Conservation (phyloP, 2,113 vertebrate genomes). For the Leptosomus discolor region DNA sequence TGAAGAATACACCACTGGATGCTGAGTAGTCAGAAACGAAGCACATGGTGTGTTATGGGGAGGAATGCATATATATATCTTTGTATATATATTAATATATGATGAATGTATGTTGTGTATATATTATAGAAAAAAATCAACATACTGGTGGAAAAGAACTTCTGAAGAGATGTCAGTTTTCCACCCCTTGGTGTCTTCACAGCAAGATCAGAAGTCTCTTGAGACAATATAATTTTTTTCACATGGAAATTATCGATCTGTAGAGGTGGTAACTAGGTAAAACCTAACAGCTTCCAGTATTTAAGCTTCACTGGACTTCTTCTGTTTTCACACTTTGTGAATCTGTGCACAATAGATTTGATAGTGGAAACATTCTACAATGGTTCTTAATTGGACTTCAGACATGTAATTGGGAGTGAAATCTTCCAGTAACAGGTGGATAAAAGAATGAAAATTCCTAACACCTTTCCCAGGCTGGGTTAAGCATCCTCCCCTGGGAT, state of each 20-base stretch:
- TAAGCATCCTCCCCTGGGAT: not conserved
- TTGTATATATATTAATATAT: not conserved
- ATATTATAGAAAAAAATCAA: not conserved
- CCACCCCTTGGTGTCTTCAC: not conserved
- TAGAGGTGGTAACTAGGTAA: not conserved
- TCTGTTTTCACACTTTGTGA: not conserved
- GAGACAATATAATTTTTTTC: not conserved
- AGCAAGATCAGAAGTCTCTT: not conserved
- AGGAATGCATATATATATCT: not conserved
- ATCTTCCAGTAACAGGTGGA: not conserved
- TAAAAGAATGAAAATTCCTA: not conserved
- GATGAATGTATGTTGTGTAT: not conserved
- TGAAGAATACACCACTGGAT: not conserved
- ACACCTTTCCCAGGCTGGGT: not conserved
- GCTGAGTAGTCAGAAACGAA: not conserved
- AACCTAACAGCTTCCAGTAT: not conserved
- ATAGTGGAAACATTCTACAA: not conserved
- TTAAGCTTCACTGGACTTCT: not conserved
- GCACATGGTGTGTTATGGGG: not conserved
- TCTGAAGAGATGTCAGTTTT: not conserved
- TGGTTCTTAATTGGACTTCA: not conserved
- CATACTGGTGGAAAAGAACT: not conserved
- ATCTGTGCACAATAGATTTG: not conserved
- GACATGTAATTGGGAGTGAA: not conserved
- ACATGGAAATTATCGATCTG: not conserved